Evolutionary conservation across 2,888 invertebrate genomes (phyloP).

Genomic region (Hirtodrosophila trivittata): DNA sequence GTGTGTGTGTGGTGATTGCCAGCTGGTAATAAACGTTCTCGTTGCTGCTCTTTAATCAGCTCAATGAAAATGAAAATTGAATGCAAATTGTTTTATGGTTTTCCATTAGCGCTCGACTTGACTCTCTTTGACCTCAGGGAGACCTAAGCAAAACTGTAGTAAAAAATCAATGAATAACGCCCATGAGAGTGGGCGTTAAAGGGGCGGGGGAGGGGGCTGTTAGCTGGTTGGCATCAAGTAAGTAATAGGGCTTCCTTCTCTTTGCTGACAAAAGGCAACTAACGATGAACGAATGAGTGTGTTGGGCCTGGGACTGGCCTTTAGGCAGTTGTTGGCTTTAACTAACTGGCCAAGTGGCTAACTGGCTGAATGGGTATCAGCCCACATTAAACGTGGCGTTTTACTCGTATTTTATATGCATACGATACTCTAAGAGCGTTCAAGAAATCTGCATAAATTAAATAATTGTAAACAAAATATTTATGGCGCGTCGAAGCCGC

Average conservation of each 20-base stretch:
- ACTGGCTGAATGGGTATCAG: constrained; percentile 40
- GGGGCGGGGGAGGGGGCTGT: constrained; percentile 13
- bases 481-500: constrained; percentile 68
- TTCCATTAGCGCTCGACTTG: constrained; percentile 54
- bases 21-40: constrained; percentile 38
- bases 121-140: constrained; percentile 64
- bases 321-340: constrained; percentile 38
- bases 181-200: constrained; percentile 9
- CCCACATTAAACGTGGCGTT: constrained; percentile 71
- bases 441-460: constrained; percentile 78
- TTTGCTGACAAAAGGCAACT: constrained; percentile 50
- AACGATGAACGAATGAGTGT: no score
- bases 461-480: constrained; percentile 80
- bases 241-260: constrained; percentile 75
- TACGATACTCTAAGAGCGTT: constrained; percentile 44
- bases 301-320: constrained; percentile 43
- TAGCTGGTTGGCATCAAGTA: constrained; percentile 35
- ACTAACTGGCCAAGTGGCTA: constrained; percentile 40
- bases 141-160: constrained; percentile 37
- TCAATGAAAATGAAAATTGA: constrained; percentile 41
- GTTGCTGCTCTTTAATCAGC: constrained; percentile 48
- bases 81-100: constrained; percentile 58
- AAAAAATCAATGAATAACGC: constrained; percentile 68
- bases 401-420: constrained; percentile 44
- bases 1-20: constrained; percentile 40